Conservation (phyloP, 2,797 vertebrate genomes). For the Anabas testudineus region DNA sequence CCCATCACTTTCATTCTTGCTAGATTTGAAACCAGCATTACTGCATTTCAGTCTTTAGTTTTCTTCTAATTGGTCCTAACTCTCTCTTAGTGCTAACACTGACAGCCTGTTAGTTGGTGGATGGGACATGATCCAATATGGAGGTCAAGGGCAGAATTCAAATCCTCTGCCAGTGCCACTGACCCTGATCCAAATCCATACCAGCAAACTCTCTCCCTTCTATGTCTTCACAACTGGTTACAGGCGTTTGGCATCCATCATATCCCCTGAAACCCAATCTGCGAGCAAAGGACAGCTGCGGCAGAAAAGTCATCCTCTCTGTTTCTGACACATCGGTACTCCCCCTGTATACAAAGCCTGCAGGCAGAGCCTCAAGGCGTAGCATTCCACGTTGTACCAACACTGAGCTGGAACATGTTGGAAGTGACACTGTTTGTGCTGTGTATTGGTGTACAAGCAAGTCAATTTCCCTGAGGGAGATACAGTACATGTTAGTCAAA, state of each 20-base stretch:
- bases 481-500: not conserved
- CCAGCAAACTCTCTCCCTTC: slow-evolving; percentile 37
- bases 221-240: slow-evolving; percentile 89
- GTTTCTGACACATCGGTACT: slow-evolving; percentile 50
- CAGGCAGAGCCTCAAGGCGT: slow-evolving; percentile 48
- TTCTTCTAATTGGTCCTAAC: slow-evolving; percentile 34
- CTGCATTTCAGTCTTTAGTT: slow-evolving; percentile 16
- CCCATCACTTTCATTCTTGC: slow-evolving; percentile 9
- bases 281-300: slow-evolving; percentile 91
- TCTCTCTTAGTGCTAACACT: slow-evolving; percentile 35
- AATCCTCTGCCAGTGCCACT: slow-evolving; percentile 84
- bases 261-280: slow-evolving; percentile 90
- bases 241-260: slow-evolving; percentile 92
- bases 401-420: slow-evolving; percentile 16
- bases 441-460: slow-evolving; percentile 2
- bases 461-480: slow-evolving; percentile 10
- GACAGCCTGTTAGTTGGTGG: slow-evolving; percentile 55
- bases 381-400: slow-evolving; percentile 1
- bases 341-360: slow-evolving; percentile 44
- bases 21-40: slow-evolving; percentile 22
- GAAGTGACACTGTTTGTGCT: slow-evolving; percentile 27
- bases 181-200: slow-evolving; percentile 87
- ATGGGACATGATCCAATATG: slow-evolving; percentile 58
- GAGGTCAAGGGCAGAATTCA: slow-evolving; percentile 88
- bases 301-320: slow-evolving; percentile 65